A percentile compares a stretch with the other conserved stretches of the same genome.
These are phyloP conservation scores for Parnassius orleans DNA, from an alignment of 2,888 invertebrate genomes.

Conservation along the genomic window DNA sequence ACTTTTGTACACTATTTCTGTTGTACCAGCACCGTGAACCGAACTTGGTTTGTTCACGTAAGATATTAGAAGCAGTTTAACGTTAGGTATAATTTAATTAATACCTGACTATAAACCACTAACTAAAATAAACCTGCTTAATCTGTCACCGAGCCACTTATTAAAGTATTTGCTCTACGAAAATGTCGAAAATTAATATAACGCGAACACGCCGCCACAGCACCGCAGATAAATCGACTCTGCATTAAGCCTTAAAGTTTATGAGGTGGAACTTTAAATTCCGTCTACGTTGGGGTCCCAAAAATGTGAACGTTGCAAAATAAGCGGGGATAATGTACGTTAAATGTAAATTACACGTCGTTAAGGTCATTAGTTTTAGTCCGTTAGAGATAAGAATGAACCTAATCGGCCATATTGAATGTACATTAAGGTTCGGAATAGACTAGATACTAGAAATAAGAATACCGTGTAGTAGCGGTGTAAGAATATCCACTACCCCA, in stretches of 20 bases:
- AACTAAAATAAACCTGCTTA: slow-evolving; percentile 5
- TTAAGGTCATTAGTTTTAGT: slow-evolving; percentile 24
- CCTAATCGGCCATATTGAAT: slow-evolving; percentile 12
- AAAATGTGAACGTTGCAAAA: slow-evolving; percentile 23
- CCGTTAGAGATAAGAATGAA: slow-evolving; percentile 14
- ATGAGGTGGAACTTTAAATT: slow-evolving; percentile 28
- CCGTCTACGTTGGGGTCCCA: slow-evolving; percentile 24
- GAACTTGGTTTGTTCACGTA: too few relatives aligned
- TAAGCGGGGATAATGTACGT: slow-evolving; percentile 24
- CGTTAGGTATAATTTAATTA: background rate
- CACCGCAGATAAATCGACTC: slow-evolving; percentile 23
- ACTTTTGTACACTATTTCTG: too few relatives aligned
- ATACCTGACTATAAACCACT: slow-evolving; percentile 4
- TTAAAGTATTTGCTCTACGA: slow-evolving; percentile 2
- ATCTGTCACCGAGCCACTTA: slow-evolving; percentile 4
- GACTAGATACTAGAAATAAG: background rate
- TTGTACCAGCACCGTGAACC: too few relatives aligned
- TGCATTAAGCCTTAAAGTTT: slow-evolving; percentile 24
- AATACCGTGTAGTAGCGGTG: too few relatives aligned
- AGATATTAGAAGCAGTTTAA: too few relatives aligned
- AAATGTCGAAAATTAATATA: slow-evolving; percentile 23
- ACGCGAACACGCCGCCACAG: slow-evolving; percentile 5
- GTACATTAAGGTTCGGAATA: slow-evolving; percentile 2
- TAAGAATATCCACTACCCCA: too few relatives aligned
- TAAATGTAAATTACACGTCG: slow-evolving; percentile 27